These are phyloP conservation scores for Drosophila lini DNA, from an alignment of 1,140 invertebrate species.

Conservation along the genomic window DNA sequence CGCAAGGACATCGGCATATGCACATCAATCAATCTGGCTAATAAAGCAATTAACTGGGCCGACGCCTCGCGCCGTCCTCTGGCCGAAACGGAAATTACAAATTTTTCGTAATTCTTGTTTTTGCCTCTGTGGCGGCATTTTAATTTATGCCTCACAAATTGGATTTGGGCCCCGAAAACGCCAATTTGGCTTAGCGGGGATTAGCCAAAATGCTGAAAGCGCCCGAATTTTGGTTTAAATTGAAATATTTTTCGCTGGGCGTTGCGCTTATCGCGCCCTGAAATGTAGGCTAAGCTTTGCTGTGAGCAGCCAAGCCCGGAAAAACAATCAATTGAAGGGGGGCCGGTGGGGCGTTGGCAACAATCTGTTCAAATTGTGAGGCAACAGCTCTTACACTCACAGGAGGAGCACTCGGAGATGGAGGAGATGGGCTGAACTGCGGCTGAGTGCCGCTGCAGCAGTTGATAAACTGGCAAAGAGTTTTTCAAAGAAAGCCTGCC, in stretches of 20 bases:
- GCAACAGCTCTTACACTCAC: constrained; percentile 6
- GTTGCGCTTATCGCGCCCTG: constrained; percentile 47
- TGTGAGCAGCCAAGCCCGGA: constrained; percentile 17
- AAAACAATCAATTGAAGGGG: constrained; percentile 52
- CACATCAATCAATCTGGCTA: constrained; percentile 68
- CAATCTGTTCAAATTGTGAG: constrained; percentile 36
- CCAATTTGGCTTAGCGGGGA: constrained; percentile 74
- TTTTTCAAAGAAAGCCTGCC: constrained; percentile 24
- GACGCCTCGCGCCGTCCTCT: constrained; percentile 17
- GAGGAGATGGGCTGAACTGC: constrained; percentile 4
- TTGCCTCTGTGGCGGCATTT: constrained; percentile 54
- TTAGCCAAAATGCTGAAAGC: constrained; percentile 58
- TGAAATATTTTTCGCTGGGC: constrained; percentile 43
- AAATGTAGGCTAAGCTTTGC: constrained; percentile 77
- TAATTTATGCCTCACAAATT: constrained; percentile 73
- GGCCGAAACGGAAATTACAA: constrained; percentile 68
- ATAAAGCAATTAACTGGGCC: constrained; percentile 73
- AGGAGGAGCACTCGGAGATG: constrained; percentile 16
- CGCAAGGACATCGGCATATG: constrained; percentile 50
- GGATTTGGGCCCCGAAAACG: constrained; percentile 62
- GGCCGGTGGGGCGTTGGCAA: not conserved
- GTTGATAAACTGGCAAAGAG: constrained; percentile 69
- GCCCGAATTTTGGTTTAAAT: constrained; percentile 27
- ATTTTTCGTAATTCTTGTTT: constrained; percentile 41
- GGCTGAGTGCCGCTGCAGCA: constrained; percentile 37